Evolutionary conservation across 35 echinoderm and acorn worm genomes (phyloP), one percentile per base, ranked within the genome.

Genomic region (Heliocidaris tuberculata): DNA sequence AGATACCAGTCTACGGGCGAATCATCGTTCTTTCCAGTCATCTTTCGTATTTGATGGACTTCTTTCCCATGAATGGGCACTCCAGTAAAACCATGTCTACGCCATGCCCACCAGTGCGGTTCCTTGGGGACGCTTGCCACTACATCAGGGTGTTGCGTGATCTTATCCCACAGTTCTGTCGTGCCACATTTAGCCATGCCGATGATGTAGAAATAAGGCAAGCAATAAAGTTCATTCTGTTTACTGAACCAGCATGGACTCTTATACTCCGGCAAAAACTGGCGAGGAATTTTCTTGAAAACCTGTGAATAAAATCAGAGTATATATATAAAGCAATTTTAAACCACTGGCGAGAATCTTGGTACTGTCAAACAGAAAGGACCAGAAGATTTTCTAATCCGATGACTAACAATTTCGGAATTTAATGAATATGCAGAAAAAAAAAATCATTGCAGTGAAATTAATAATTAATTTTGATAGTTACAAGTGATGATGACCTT

Each of bases 71-170:
- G 70, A 85, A 85, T 85, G 1, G 70, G 70, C n/a, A 29, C n/a
- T 29, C 0, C 70, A 85, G 70, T 85, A 15, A 15, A 92, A 31
- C 96, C 96, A 42, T 60, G 61, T 61, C 94, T 60, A 54, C 96
- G 60, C 89, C 94, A 93, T 31, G 96, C 94, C 96, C 96, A 96
- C 96, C 96, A 96, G 31, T 96, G 96, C 8, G 94, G 94, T 93
- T 96, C 96, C 29, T 96, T 96, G 50, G 94, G 86, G n/a, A 96
- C 96, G 9, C 11, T 31, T 93, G 86, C 13, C 3, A 96, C 90
- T 19, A 85, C 70, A 27, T 93, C 48, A 13, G 96, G 96, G 32
- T 96, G 96, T 85, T 94, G 59, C 2, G 86, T 31, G 59, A 96
- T 24, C 49, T 96, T 95, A 60, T 88, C 94, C 96, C 96, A 96